These are phyloP conservation scores for Lutjanus argentimaculatus DNA, from an alignment of 2,797 vertebrate genomes.

Conservation along the genomic window DNA sequence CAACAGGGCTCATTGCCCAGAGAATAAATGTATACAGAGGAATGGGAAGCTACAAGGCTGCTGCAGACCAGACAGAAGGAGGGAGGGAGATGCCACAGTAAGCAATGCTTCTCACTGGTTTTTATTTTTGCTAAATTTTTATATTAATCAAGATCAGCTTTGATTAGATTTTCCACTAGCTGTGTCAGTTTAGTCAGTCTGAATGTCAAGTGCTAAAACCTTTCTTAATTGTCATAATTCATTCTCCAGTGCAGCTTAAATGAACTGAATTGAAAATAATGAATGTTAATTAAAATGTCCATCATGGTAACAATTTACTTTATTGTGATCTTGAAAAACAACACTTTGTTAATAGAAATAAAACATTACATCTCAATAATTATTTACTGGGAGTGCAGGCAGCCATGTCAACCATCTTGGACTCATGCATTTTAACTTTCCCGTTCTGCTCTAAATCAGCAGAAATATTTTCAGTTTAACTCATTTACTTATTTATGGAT, in stretches of 20 bases:
- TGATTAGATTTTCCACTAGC: background rate
- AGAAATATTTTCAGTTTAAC: background rate
- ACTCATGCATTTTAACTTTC: background rate
- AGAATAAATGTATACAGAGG: conserved; percentile 94
- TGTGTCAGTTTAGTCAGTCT: conserved; percentile 1
- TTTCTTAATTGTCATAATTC: conserved; percentile 24
- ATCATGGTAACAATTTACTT: conserved; percentile 2
- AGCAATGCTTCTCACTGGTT: conserved; percentile 64
- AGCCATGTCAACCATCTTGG: background rate
- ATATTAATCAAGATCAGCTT: conserved; percentile 28
- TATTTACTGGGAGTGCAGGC: too few species aligned
- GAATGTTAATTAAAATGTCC: conserved; percentile 16
- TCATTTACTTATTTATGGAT: background rate
- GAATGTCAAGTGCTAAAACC: conserved; percentile 12
- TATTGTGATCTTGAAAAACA: background rate
- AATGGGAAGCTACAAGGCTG: conserved; percentile 80
- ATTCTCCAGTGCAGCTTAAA: conserved; percentile 11
- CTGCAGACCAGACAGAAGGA: conserved; percentile 73
- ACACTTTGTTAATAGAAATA: background rate
- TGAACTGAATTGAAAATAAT: conserved; percentile 13
- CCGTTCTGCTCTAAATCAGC: background rate
- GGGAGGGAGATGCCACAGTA: conserved; percentile 83
- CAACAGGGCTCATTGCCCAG: conserved; percentile 91
- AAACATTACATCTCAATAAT: background rate
- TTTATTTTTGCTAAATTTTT: conserved; percentile 7